Evolutionary conservation across 2,888 invertebrate genomes (phyloP).

Genomic region (Leucania comma): DNA sequence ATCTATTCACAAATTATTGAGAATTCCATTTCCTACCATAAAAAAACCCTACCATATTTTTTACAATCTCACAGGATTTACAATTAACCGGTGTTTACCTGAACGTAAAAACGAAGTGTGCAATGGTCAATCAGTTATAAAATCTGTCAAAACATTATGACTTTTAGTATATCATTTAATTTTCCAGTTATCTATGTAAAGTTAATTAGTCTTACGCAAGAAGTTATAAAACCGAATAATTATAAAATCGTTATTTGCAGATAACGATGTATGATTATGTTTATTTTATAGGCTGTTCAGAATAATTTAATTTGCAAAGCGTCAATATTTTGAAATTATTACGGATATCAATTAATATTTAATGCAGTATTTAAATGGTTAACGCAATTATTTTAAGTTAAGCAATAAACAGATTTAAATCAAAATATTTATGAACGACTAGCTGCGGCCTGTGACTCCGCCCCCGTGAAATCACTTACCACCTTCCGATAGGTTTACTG

Average conservation of each 20-base stretch:
- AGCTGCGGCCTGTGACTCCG: no score
- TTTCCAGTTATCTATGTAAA: conserved; percentile 12
- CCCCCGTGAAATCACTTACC: no score
- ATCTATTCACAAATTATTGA: no score
- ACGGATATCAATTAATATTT: not conserved
- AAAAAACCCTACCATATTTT: no score
- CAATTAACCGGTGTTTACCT: not conserved
- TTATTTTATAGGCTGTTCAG: not conserved
- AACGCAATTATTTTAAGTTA: conserved; percentile 5
- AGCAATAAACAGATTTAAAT: not conserved
- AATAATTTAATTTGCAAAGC: conserved; percentile 2
- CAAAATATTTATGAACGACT: not conserved
- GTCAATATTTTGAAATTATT: not conserved
- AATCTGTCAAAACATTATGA: not conserved
- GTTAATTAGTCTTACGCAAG: conserved; percentile 23
- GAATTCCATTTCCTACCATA: no score
- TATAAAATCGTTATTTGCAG: conserved; percentile 12
- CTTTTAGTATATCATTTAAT: not conserved
- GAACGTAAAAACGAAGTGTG: conserved; percentile 2
- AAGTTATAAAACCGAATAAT: not conserved
- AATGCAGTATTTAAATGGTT: not conserved
- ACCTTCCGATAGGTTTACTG: no score
- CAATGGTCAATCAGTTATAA: not conserved
- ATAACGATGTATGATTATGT: conserved; percentile 10
- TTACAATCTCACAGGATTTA: no score